Conservation (phyloP, 2,888 invertebrate species). For the Scrobipalpa atriplicella region DNA sequence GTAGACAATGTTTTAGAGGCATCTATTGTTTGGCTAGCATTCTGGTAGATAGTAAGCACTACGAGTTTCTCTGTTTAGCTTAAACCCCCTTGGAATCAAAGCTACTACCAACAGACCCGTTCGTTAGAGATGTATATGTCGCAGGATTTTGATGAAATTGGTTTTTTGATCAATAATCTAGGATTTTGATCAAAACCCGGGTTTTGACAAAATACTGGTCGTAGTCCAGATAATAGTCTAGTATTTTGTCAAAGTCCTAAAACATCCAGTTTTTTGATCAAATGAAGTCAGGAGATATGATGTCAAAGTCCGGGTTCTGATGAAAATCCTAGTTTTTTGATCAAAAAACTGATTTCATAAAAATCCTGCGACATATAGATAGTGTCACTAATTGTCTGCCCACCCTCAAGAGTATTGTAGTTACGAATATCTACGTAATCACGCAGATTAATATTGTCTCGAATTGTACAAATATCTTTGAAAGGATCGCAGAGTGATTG, state of each 20-base stretch:
- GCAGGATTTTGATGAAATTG: too few relatives aligned
- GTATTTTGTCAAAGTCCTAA: too few relatives aligned
- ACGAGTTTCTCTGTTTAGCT: conserved; percentile 33
- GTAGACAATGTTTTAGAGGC: conserved; percentile 25
- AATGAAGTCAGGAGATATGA: too few relatives aligned
- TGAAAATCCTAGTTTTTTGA: too few relatives aligned
- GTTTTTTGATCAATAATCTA: too few relatives aligned
- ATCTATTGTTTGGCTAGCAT: conserved; percentile 32
- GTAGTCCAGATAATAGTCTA: too few relatives aligned
- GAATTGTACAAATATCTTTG: background rate
- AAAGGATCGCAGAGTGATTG: background rate
- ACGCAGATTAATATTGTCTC: background rate
- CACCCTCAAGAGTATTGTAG: background rate
- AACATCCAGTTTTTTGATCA: too few relatives aligned
- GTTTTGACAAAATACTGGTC: too few relatives aligned
- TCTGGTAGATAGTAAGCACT: conserved; percentile 35
- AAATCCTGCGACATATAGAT: too few relatives aligned
- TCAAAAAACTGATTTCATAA: too few relatives aligned
- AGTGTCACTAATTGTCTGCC: conserved; percentile 4
- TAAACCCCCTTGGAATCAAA: conserved; percentile 29
- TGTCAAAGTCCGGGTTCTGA: too few relatives aligned
- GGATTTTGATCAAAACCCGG: too few relatives aligned
- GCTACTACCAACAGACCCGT: conserved; percentile 27
- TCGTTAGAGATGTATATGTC: conserved; percentile 16
- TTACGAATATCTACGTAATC: background rate